Conservation (phyloP, 2,113 vertebrate genomes). For the Zosterops borbonicus region DNA sequence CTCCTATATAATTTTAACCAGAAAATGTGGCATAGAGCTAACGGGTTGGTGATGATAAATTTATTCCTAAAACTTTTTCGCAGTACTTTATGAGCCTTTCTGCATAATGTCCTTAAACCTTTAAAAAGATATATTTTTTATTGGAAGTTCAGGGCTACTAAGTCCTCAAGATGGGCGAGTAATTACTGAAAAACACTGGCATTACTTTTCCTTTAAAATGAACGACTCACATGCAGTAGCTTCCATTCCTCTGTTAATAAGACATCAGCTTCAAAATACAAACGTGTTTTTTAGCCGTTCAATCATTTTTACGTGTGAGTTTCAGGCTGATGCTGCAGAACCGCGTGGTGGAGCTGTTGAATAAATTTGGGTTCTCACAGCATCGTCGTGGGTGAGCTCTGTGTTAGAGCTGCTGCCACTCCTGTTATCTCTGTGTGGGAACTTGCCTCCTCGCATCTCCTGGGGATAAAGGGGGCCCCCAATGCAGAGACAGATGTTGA, state of each 20-base stretch:
- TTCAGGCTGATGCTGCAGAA: neutral
- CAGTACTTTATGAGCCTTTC: neutral
- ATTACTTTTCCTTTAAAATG: neutral
- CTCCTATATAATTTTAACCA: neutral
- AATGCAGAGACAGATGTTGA: neutral
- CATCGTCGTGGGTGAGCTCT: neutral
- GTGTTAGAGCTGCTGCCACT: neutral
- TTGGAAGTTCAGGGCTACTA: neutral
- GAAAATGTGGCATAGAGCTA: neutral
- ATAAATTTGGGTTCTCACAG: slow-evolving; percentile 52
- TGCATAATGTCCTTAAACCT: neutral
- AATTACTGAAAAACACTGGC: neutral
- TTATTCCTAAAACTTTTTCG: neutral
- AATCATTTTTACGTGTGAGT: neutral
- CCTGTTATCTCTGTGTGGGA: neutral
- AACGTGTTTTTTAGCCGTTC: neutral
- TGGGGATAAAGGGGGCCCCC: neutral
- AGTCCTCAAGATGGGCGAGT: neutral
- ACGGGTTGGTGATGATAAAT: neutral
- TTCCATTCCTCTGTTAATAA: slow-evolving; percentile 7
- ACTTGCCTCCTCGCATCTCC: neutral
- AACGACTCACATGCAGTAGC: neutral
- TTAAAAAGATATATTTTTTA: neutral
- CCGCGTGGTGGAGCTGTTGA: slow-evolving; percentile 80
- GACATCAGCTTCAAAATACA: neutral